phyloP scores from a whole-genome alignment of 2,888 invertebrate species.

The Uropetala carovei region DNA sequence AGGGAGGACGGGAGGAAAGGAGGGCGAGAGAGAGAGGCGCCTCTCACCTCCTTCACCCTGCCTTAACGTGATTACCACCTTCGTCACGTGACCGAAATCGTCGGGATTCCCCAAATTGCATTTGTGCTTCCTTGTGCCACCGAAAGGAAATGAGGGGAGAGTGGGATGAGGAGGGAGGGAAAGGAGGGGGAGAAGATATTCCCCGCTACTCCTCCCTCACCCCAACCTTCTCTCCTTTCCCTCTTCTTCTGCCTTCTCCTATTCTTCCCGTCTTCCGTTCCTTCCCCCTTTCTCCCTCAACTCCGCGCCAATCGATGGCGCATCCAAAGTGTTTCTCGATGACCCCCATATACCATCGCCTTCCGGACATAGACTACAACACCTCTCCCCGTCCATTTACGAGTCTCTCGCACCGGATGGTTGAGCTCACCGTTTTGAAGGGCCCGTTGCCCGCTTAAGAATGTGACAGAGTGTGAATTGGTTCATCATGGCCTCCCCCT shows the following conservation, averaged over 20 bases:
- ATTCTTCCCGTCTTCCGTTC: not conserved
- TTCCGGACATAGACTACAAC: no score
- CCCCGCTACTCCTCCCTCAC: not conserved
- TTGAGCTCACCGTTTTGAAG: no score
- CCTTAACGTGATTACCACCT: constrained; percentile 51
- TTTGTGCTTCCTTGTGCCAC: constrained; percentile 36
- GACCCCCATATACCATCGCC: not conserved
- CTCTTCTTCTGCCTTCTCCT: not conserved
- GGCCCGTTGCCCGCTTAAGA: constrained; percentile 8
- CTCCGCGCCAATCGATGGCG: constrained; percentile 50
- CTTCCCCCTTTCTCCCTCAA: not conserved
- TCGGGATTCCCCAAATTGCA: constrained; percentile 51
- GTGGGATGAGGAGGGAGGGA: not conserved
- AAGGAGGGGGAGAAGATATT: not conserved
- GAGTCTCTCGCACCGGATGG: no score
- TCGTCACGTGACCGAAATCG: constrained; percentile 52
- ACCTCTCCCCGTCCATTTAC: not conserved
- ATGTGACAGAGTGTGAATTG: not conserved
- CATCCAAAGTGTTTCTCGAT: constrained; percentile 52
- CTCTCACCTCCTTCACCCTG: not conserved
- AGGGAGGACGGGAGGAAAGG: constrained; percentile 9
- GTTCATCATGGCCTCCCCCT: not conserved
- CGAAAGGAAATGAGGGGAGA: not conserved
- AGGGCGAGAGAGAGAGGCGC: not conserved
- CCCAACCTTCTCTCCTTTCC: not conserved